phyloP scores from a whole-genome alignment of 2,888 invertebrate species.

The Torymus texanus region DNA sequence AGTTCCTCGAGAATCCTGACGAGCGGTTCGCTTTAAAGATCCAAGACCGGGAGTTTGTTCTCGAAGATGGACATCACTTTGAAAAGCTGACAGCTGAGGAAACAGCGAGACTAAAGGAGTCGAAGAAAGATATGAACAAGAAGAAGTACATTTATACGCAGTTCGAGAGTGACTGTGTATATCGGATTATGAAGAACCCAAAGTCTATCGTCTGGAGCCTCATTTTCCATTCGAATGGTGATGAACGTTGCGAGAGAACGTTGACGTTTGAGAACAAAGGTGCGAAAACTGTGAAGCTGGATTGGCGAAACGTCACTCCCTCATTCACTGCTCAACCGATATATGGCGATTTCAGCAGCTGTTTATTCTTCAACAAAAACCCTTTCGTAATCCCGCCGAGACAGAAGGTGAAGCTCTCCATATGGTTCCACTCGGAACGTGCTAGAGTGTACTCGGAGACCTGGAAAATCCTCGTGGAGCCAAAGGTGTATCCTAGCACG shows the following conservation, averaged over 20 bases:
- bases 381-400: constrained; percentile 77
- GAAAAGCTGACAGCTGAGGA: neutral
- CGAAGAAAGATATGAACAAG: neutral
- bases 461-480: constrained; percentile 77
- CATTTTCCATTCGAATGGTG: constrained; percentile 52
- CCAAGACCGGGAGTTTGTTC: constrained; percentile 62
- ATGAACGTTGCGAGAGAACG: constrained; percentile 45
- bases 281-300: constrained; percentile 76
- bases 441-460: constrained; percentile 75
- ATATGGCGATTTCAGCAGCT: constrained; percentile 63
- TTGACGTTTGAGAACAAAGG: constrained; percentile 77
- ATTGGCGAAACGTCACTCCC: constrained; percentile 73
- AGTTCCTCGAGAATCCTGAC: constrained; percentile 30
- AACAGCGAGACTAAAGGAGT: neutral
- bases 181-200: constrained; percentile 30
- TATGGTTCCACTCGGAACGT: constrained; percentile 76
- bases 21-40: constrained; percentile 60
- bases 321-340: constrained; percentile 47
- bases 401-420: constrained; percentile 73
- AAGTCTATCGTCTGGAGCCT: constrained; percentile 59
- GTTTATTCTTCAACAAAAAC: constrained; percentile 79
- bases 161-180: constrained; percentile 14
- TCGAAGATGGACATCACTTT: constrained; percentile 36
- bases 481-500: constrained; percentile 64
- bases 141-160: constrained; percentile 43